A percentile compares a stretch with the other conserved stretches of the same genome.
Conservation (phyloP, 2,888 invertebrate species). For the Temnothorax rugatulus region DNA sequence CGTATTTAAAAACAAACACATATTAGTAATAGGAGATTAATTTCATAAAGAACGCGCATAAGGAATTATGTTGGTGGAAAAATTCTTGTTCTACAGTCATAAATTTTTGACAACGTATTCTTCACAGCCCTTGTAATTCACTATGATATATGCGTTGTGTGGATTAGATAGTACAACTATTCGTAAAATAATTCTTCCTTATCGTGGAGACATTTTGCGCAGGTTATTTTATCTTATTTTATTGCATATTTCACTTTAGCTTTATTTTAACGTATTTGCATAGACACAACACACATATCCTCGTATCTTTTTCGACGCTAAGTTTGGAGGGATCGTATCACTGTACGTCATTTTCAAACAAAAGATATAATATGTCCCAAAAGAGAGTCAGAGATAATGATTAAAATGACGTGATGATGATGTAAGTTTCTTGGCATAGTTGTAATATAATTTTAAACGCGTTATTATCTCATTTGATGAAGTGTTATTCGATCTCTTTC, state of each 20-base stretch:
- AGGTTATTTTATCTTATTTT: constrained; percentile 9
- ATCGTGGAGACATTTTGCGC: background rate
- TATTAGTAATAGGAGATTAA: constrained; percentile 10
- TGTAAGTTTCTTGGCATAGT: background rate
- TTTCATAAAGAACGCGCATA: background rate
- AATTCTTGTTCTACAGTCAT: constrained; percentile 20
- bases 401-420: background rate
- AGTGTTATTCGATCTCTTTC: constrained; percentile 48
- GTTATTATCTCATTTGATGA: background rate
- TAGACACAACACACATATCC: background rate
- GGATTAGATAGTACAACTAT: constrained; percentile 41
- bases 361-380: constrained; percentile 17
- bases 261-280: constrained; percentile 5
- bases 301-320: constrained; percentile 57
- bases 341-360: background rate
- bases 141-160: constrained; percentile 5
- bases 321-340: background rate
- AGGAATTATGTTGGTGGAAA: constrained; percentile 19
- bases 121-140: constrained; percentile 24
- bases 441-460: background rate
- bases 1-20: background rate
- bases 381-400: background rate
- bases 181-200: constrained; percentile 27
- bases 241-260: background rate
- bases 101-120: constrained; percentile 30